Conservation (phyloP, 2,113 vertebrate species). For the Bungarus multicinctus region DNA sequence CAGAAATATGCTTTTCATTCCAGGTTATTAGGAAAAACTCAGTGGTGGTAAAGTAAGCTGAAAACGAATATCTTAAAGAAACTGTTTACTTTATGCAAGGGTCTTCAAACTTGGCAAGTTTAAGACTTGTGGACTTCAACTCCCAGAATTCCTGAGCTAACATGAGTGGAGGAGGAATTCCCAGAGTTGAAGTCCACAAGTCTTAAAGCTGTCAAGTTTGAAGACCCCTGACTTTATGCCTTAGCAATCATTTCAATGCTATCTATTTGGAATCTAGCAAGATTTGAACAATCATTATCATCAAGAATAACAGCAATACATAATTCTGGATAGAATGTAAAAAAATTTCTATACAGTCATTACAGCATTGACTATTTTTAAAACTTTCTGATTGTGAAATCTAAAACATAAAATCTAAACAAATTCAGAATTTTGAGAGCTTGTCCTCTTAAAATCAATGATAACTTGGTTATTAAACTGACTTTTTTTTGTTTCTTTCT, state of each 20-base stretch:
- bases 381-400: background rate
- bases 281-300: background rate
- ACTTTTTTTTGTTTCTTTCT: background rate
- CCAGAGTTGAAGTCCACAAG: too few relatives aligned
- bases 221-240: background rate
- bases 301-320: background rate
- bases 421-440: background rate
- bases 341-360: background rate
- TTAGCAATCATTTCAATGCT: background rate
- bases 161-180: too few relatives aligned
- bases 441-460: background rate
- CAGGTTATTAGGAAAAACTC: constrained; percentile 15
- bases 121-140: too few relatives aligned
- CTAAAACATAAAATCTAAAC: background rate
- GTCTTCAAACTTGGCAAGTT: too few relatives aligned
- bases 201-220: too few relatives aligned
- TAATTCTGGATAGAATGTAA: background rate
- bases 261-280: background rate
- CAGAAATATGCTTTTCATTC: constrained; percentile 25
- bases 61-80: background rate
- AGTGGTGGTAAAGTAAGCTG: rapidly evolving
- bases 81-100: background rate
- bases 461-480: background rate
- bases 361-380: background rate
- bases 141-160: too few relatives aligned